Evolutionary conservation across 2,888 invertebrate genomes (phyloP), one percentile per base, ranked within the genome.

Genomic region (Catotricha subobsoleta): DNA sequence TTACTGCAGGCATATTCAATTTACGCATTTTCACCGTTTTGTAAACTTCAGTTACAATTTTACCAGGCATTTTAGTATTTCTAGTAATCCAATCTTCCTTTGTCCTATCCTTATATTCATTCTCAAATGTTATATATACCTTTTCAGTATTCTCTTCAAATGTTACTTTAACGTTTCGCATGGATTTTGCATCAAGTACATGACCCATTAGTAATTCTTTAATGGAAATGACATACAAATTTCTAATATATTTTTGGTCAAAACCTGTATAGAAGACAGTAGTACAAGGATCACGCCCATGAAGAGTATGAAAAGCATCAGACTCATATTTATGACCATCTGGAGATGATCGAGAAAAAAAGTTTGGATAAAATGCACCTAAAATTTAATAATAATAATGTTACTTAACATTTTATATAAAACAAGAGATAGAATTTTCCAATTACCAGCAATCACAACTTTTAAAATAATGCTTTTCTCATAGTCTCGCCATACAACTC

Each of bases 341-440:
- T 28, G 61, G 62, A 18, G 63, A 54, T 8, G 62, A 53, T 27
- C 73, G 68, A 16, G 76, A 60, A 62, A 86, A 94, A 60, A 83
- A 94, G 59, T 92, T 78, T 0, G 95, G 95, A 64, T 91, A 95
- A 60, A 91, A 91, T 2, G 92, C 91, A 2, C 62, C 62, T 1
- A 58, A 57, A 6, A 66, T 62, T 25, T 6, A 31, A 67, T n/a
- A n/a, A n/a, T n/a, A n/a, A n/a, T n/a, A n/a, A n/a, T n/a, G n/a
- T n/a, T n/a, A n/a, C n/a, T n/a, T n/a, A n/a, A n/a, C n/a, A n/a
- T n/a, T n/a, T n/a, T n/a, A n/a, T n/a, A n/a, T n/a, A n/a, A n/a
- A 27, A 27, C 27, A 27, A 27, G 10, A 9, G 10, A 27, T 10
- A 27, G 10, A 27, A 27, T 10, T 10, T 27, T 30, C 36, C 27